Base-by-base conservation (phyloP, 1,140 invertebrate genomes). In the Lethrus apterus region DNA sequence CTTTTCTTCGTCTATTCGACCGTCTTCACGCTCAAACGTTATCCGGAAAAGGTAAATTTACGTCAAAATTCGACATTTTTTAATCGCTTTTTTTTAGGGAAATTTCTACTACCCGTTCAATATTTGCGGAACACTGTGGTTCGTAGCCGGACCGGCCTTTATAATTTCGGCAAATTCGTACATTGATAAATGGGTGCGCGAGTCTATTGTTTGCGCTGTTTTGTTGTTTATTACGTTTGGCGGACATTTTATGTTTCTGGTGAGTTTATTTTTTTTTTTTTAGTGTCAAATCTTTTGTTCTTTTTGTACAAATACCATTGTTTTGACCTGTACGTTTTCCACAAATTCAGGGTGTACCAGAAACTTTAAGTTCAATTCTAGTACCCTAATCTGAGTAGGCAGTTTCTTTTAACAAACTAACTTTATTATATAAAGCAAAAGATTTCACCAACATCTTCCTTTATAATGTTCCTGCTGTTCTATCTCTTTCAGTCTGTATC, bases 181-280 rank as follows among this genome's bases (percentile, higher is more conserved):
- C 33, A 81, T 94, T 40, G 85, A 89, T 64, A 82, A 84, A 66
- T 94, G 89, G 89, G 81, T 92, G n/a, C 66, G 92, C 51, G 90
- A 93, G 60, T 93, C 89, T 56, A 80, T 91, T 0, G 85, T 91
- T 0, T 84, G 82, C 51, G 84, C 80, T 9, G 83, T 90, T 3
- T 74, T 89, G 10, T 71, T 86, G 19, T 78, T 80, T 41, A 82
- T 92, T 13, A 75, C 82, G 10, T 78, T 89, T 51, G 65, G 78
- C 20, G 90, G 89, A 21, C 89, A 93, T 60, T 60, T 84, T 4
- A 75, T 85, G 61, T 94, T 94, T 69, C 69, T 93, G 68, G 75
- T 75, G 60, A 68, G 60, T 42, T 14, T 43, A 7, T 26, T n/a
- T 17, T 10, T 5, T 34, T 34, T 2, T 17, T 34, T 14, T 2